These are phyloP conservation scores for Napeogenes sylphis DNA, from an alignment of 2,888 invertebrate species.

Conservation along the genomic window DNA sequence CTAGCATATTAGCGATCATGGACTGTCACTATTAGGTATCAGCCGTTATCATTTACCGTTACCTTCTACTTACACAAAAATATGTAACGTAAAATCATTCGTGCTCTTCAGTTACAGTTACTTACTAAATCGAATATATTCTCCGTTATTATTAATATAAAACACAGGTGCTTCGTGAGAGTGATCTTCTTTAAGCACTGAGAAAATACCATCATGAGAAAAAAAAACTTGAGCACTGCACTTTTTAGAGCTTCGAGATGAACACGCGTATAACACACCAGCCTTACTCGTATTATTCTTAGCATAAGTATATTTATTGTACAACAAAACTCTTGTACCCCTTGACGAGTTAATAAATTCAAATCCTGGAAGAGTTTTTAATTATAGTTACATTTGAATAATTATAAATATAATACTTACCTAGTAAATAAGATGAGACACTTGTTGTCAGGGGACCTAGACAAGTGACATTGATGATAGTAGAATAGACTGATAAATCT, in stretches of 20 bases:
- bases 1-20: no score
- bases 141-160: slow-evolving; percentile 48
- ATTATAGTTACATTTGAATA: neutral
- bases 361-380: slow-evolving; percentile 43
- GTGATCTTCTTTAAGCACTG: slow-evolving; percentile 43
- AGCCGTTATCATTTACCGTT: no score
- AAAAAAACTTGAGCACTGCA: slow-evolving; percentile 53
- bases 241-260: slow-evolving; percentile 55
- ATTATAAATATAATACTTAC: neutral
- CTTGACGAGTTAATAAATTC: slow-evolving; percentile 53
- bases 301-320: slow-evolving; percentile 53
- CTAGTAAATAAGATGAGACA: no score
- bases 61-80: no score
- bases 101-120: neutral
- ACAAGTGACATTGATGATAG: no score
- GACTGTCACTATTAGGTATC: no score
- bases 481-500: no score
- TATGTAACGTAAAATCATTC: no score
- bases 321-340: slow-evolving; percentile 52
- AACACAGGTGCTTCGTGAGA: slow-evolving; percentile 56
- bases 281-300: slow-evolving; percentile 48
- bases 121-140: slow-evolving; percentile 24
- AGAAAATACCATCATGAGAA: slow-evolving; percentile 42
- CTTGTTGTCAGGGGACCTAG: no score
- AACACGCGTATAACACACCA: slow-evolving; percentile 53